Evolutionary conservation across 2,797 vertebrate species (phyloP).

Genomic region (Crax fasciolata): DNA sequence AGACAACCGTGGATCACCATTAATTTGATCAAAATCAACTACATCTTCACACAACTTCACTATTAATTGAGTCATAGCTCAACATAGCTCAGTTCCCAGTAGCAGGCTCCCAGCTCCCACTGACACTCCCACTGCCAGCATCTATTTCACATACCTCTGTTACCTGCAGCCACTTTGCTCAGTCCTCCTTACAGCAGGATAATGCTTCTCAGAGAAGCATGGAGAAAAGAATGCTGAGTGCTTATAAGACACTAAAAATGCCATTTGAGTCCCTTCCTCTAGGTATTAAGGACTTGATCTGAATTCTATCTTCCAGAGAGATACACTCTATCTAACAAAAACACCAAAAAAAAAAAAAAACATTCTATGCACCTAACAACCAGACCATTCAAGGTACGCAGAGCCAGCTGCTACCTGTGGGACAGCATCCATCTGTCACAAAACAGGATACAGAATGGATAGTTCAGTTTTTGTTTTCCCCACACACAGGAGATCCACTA

Average conservation of each 20-base stretch:
- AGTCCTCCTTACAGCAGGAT: neutral
- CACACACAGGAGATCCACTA: neutral
- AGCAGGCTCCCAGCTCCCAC: neutral
- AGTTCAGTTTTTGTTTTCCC: neutral
- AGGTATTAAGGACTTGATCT: neutral
- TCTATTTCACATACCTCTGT: neutral
- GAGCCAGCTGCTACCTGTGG: neutral
- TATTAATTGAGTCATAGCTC: neutral
- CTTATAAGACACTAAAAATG: neutral
- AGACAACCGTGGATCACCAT: neutral
- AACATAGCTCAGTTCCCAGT: neutral
- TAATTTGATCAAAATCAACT: neutral
- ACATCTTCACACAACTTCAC: neutral
- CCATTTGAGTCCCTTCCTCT: neutral
- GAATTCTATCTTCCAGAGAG: neutral
- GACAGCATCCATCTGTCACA: neutral
- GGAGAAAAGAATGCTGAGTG: fast-evolving
- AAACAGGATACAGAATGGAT: neutral
- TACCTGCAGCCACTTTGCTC: neutral
- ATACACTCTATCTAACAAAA: neutral
- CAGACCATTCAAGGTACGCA: neutral
- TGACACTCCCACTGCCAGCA: neutral
- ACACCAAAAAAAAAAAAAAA: neutral
- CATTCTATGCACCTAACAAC: neutral
- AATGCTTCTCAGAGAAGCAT: neutral